Evolutionary conservation across 2,888 invertebrate species (phyloP), one percentile per base, ranked within the genome.

Genomic region (Ochropleura plecta): DNA sequence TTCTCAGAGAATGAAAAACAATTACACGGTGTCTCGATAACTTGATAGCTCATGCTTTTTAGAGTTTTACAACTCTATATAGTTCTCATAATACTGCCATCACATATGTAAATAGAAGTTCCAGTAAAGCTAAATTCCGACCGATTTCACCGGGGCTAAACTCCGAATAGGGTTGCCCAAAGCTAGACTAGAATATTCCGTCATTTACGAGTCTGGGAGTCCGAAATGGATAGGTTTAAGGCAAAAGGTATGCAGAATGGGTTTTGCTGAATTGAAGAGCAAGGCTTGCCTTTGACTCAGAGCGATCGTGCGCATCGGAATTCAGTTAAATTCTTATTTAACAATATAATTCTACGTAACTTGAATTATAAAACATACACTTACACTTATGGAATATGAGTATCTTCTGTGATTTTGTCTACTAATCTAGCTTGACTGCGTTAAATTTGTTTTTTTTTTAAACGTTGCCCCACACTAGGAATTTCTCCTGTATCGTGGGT

Each of bases 101-200:
- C 76, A 65, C 79, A 76, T 76, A 80, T 82, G 73, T 76, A 77
- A 88, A 88, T 80, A 77, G 62, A 73, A 68, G 70, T 78, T 78
- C 70, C 63, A 73, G 73, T 70, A 59, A 80, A 66, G 66, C 64
- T 79, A 71, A 73, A 78, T 80, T 82, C 67, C 67, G 67, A 48
- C 64, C 73, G 79, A 73, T 79, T 87, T 79, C 63, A 80, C 70
- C 76, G 69, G 66, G 57, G 76, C 76, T 83, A 81, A 80, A 68
- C 75, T 72, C 55, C 44, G 10, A 48, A 70, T 62, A 88, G 86
- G 84, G 84, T 62, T 81, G 76, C 9, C 68, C 40, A 49, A 40
- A 30, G 16, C 42, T 53, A 51, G 40, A 53, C 44, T 55, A 14
- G 3, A 62, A 64, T 73, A 66, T 80, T 69, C 46, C 42, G 60